A percentile compares a stretch with the other conserved stretches of the same genome.
Evolutionary conservation across 2,888 invertebrate species (phyloP).

Genomic region (Cantharis flavilabris): DNA sequence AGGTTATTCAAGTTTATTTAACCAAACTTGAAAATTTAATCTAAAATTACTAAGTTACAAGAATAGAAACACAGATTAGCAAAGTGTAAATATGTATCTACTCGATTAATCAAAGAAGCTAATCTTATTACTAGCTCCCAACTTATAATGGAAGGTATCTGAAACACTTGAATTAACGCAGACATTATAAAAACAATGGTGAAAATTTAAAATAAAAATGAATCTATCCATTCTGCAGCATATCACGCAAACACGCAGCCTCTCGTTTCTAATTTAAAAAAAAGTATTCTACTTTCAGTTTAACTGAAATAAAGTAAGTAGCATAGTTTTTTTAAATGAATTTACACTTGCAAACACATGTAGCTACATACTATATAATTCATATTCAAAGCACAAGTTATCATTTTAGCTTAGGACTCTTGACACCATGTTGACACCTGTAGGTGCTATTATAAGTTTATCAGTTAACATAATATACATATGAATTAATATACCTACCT

Average conservation of each 20-base stretch:
- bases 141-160: not conserved
- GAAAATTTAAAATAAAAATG: not conserved
- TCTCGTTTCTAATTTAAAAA: not conserved
- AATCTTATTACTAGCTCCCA: not conserved
- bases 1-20: not conserved
- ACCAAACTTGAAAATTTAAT: not conserved
- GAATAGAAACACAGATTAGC: slow-evolving; percentile 1
- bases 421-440: not conserved
- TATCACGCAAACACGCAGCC: not conserved
- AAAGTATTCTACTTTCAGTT: not conserved
- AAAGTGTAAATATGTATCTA: not conserved
- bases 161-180: not conserved
- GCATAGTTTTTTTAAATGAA: not conserved
- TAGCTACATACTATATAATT: not conserved
- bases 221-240: not conserved
- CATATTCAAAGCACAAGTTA: not conserved
- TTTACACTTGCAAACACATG: not conserved
- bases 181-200: not conserved
- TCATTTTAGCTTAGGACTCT: not conserved
- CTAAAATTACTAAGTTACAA: not conserved
- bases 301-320: not conserved
- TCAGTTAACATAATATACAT: not conserved
- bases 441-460: not conserved
- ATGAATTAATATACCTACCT: not conserved
- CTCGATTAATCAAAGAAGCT: slow-evolving; percentile 2